These are phyloP conservation scores for Argentina silus DNA, from an alignment of 2,797 vertebrate genomes.

Conservation along the genomic window DNA sequence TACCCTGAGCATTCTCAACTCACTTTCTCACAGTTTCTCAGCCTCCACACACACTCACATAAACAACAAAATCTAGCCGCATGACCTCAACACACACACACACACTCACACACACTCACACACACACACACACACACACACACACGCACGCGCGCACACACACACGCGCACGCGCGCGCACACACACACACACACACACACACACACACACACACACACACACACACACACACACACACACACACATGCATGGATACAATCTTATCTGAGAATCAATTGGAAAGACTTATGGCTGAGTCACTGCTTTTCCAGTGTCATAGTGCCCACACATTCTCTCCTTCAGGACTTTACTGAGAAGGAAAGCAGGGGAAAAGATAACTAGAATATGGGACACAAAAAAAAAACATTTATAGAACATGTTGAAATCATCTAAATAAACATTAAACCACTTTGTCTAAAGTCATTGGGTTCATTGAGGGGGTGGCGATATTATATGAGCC, in stretches of 20 bases:
- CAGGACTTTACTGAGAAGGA: neutral
- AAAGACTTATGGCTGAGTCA: constrained; percentile 15
- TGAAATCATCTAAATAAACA: constrained; percentile 41
- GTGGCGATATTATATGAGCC: constrained; percentile 33
- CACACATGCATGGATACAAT: neutral
- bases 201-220: neutral
- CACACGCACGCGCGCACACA: neutral
- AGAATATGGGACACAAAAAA: constrained; percentile 23
- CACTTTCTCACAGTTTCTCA: constrained; percentile 63
- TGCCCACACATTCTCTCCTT: constrained; percentile 35
- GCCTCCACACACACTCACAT: constrained; percentile 44
- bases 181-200: neutral
- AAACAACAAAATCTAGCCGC: neutral
- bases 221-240: constrained; percentile 4
- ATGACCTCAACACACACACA: neutral
- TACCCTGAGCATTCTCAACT: constrained; percentile 45
- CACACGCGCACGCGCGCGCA: no score
- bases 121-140: neutral
- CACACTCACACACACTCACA: neutral
- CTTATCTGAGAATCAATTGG: no score
- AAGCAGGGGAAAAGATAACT: neutral
- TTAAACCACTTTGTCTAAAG: constrained; percentile 14
- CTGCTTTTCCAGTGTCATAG: constrained; percentile 35
- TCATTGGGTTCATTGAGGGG: constrained; percentile 21
- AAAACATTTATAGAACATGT: constrained; percentile 27